Base-by-base conservation (phyloP, 2,113 vertebrate genomes). In the Miniopterus natalensis region DNA sequence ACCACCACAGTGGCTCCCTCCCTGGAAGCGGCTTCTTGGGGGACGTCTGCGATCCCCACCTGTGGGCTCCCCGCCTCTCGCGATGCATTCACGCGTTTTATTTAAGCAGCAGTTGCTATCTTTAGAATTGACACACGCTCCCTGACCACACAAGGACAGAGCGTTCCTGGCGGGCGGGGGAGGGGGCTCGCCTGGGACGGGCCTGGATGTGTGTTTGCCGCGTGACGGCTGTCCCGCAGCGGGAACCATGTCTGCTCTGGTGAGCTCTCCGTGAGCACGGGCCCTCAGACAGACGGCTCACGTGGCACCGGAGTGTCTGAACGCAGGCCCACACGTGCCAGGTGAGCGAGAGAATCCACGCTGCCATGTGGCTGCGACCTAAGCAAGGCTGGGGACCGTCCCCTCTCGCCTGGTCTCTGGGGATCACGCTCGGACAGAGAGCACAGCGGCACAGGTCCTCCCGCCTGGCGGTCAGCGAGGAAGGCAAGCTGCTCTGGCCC, bases 181-280 rank as follows among this genome's bases (percentile, higher is more conserved):
- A 53, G 0, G 14, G 12, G 10, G 14, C 1, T 7, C 0, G 8
- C 23, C 45, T 4, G 21, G 7, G 36, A n/a, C 0, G 8, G 20
- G 23, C 12, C 77, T 25, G 40, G 47, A 7, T 0, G 9, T 23
- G 59, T 14, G 8, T 2, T 0, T 0, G 47, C 8, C 86, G 15
- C 0, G 5, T 13, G 65, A 4, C 0, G 1, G 27, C 12, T 63
- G 13, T 11, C 12, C 3, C 0, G 0, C 3, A 57, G 70, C 15
- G 8, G 18, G 49, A 5, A 21, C 21, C 0, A 3, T 21, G 51
- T 36, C 88, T 25, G 68, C 5, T 7, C 36, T 2, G 7, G 14
- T 0, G 29, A 6, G 3, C 1, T 17, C 21, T 36, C 51, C 10
- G 4, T n/a, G 14, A 3, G 15, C n/a, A 27, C 31, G 5, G 27